phyloP scores from a whole-genome alignment of 2,797 vertebrate genomes.

The Otus scops region DNA sequence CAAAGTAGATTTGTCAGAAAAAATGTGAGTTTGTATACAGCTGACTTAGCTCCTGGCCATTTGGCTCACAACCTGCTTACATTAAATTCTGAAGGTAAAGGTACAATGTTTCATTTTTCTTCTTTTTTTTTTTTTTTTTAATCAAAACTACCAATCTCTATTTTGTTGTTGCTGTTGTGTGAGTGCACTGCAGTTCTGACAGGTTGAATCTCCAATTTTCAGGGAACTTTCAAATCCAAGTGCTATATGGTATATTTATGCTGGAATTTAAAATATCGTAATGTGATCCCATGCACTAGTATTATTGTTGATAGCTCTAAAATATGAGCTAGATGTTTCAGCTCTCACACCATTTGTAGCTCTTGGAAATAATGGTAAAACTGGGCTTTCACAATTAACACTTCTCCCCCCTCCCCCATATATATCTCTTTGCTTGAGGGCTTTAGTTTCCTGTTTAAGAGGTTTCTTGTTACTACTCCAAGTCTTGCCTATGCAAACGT shows the following conservation, averaged over 20 bases:
- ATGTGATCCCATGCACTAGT: not conserved
- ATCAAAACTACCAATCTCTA: fast-evolving
- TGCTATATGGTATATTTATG: not conserved
- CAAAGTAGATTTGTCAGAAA: not conserved
- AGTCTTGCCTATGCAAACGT: not conserved
- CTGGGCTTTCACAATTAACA: not conserved
- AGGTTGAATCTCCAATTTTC: not conserved
- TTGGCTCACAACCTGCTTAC: not conserved
- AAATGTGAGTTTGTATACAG: not conserved
- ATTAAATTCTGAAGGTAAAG: not conserved
- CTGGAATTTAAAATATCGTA: not conserved
- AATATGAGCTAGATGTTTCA: not conserved
- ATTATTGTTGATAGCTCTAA: not conserved
- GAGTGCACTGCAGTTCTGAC: too few relatives aligned
- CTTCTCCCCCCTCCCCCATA: too few relatives aligned
- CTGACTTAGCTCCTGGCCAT: not conserved
- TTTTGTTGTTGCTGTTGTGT: not conserved
- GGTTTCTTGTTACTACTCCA: not conserved
- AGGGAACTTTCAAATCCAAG: not conserved
- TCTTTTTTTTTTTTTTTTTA: not conserved
- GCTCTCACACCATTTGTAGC: not conserved
- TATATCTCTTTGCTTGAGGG: not conserved
- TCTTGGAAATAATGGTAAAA: not conserved
- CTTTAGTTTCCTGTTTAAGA: not conserved
- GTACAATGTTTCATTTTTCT: not conserved